phyloP scores from a whole-genome alignment of 2,113 vertebrate species.

The Trochalopteron elliotii region DNA sequence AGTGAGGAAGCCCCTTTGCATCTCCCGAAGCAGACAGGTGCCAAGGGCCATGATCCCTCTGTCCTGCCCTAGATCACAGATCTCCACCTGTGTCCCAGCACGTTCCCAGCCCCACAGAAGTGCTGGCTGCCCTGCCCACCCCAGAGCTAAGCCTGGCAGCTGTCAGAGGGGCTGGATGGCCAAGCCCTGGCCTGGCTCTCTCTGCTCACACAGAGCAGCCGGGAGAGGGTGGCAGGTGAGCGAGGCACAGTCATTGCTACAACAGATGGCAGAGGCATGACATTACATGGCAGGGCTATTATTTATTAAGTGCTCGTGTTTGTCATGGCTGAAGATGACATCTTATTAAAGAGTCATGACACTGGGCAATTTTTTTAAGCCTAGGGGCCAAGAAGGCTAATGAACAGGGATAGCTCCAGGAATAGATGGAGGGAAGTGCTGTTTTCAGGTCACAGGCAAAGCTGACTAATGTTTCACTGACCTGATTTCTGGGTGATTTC shows the following conservation, averaged over 20 bases:
- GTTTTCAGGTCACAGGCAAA: not conserved
- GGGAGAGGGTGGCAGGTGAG: conserved; percentile 61
- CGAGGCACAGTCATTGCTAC: conserved; percentile 33
- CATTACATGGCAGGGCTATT: conserved; percentile 55
- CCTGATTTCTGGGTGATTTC: not conserved
- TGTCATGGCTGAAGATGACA: conserved; percentile 70
- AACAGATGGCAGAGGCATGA: conserved; percentile 70
- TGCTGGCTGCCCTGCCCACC: not conserved
- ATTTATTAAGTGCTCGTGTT: conserved; percentile 66
- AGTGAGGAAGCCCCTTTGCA: not conserved
- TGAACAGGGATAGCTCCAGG: conserved; percentile 58
- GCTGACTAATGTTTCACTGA: not conserved
- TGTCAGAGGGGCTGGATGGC: not conserved
- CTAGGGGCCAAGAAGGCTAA: conserved; percentile 57
- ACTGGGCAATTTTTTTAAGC: conserved; percentile 60
- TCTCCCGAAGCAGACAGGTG: fast-evolving
- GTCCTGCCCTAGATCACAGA: fast-evolving
- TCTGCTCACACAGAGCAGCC: not conserved
- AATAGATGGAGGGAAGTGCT: conserved; percentile 14
- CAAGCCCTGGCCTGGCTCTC: not conserved
- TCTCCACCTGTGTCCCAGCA: not conserved
- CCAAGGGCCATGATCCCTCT: fast-evolving
- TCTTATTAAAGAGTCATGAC: conserved; percentile 72
- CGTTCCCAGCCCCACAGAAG: not conserved
- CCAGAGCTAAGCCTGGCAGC: not conserved